A percentile compares a stretch with the other conserved stretches of the same genome.
Conservation (phyloP, 1,140 invertebrate genomes). For the Chironomus tepperi region DNA sequence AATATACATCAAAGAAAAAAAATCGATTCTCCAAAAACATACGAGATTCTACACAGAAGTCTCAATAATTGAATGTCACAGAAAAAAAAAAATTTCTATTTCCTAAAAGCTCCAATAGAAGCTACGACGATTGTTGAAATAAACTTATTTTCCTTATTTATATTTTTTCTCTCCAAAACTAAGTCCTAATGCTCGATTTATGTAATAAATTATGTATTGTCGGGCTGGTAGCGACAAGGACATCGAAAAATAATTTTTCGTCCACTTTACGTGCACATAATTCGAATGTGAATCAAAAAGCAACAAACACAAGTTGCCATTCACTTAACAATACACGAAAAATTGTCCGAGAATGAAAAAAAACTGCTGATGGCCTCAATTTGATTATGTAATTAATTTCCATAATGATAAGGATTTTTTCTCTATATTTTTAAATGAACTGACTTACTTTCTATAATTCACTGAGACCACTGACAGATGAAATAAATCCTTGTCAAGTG, state of each 20-base stretch:
- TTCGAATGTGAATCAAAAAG: too few relatives aligned
- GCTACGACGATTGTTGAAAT: background rate
- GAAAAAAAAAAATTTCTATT: too few relatives aligned
- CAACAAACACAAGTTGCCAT: too few relatives aligned
- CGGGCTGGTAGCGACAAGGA: background rate
- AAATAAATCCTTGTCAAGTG: too few relatives aligned
- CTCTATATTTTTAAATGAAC: background rate
- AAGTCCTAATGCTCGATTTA: background rate
- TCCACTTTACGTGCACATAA: background rate
- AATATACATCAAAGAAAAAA: too few relatives aligned
- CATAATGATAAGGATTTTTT: background rate
- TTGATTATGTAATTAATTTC: slow-evolving; percentile 4
- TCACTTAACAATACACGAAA: too few relatives aligned
- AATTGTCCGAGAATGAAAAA: too few relatives aligned
- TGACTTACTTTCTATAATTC: background rate
- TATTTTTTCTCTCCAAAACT: background rate
- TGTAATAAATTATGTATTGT: slow-evolving; percentile 3
- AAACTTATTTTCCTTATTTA: background rate
- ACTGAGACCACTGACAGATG: background rate
- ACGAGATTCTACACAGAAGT: too few relatives aligned
- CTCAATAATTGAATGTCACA: too few relatives aligned
- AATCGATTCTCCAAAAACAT: too few relatives aligned
- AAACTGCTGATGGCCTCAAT: background rate
- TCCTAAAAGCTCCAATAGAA: background rate
- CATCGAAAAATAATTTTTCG: background rate